A percentile compares a stretch with the other conserved stretches of the same genome.
Conservation (phyloP, 2,888 invertebrate genomes). For the Tachystola acroxantha region DNA sequence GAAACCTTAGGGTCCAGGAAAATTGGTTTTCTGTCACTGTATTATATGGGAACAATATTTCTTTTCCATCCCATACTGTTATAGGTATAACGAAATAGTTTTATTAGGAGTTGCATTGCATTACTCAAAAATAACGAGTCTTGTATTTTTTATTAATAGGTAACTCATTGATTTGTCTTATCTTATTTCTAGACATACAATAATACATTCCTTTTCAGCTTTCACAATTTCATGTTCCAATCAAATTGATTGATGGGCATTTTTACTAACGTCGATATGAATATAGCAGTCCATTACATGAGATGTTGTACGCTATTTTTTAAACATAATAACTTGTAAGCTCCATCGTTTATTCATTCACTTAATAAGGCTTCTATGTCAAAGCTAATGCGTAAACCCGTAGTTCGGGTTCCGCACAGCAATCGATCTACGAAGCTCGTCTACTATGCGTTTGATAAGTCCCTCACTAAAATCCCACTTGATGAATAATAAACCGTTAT, state of each 20-base stretch:
- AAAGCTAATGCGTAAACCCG: conserved; percentile 43
- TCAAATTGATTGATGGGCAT: conserved; percentile 5
- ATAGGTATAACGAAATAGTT: too few relatives aligned
- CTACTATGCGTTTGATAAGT: conserved; percentile 41
- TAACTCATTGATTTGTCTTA: too few relatives aligned
- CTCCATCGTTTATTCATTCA: conserved; percentile 30
- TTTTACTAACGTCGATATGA: conserved; percentile 7
- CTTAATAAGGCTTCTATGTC: conserved; percentile 44
- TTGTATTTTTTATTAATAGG: too few relatives aligned
- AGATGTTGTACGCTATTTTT: conserved; percentile 5
- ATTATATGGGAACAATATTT: too few relatives aligned
- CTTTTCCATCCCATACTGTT: too few relatives aligned
- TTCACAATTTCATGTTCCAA: conserved; percentile 5
- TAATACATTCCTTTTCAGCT: not conserved
- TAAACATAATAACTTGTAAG: conserved; percentile 15
- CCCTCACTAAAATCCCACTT: conserved; percentile 42
- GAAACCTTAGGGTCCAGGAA: too few relatives aligned
- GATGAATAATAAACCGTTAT: conserved; percentile 27
- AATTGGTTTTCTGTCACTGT: too few relatives aligned
- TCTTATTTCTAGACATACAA: not conserved
- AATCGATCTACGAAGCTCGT: conserved; percentile 34
- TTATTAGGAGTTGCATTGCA: too few relatives aligned
- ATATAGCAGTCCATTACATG: conserved; percentile 8
- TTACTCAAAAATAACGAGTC: too few relatives aligned
- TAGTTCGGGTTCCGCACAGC: conserved; percentile 24